These are phyloP conservation scores for Passerina amoena DNA, from an alignment of 2,113 vertebrate genomes.

Conservation along the genomic window DNA sequence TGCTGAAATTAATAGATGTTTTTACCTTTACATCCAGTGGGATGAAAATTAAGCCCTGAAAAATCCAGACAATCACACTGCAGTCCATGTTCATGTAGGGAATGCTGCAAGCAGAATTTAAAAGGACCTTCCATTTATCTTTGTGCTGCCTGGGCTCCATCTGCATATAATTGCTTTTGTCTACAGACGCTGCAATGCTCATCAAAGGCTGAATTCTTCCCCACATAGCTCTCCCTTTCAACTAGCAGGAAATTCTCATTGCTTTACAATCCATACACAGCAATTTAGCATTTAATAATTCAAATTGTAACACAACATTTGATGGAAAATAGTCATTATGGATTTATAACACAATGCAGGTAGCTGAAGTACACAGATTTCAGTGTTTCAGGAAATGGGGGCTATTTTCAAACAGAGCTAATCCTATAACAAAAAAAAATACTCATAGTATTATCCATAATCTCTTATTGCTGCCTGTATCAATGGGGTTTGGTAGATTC, in stretches of 20 bases:
- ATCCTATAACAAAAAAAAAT: constrained; percentile 26
- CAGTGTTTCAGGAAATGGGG: constrained; percentile 30
- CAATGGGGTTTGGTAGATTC: not conserved
- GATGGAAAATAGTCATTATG: constrained; percentile 50
- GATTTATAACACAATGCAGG: constrained; percentile 54
- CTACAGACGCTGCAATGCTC: not conserved
- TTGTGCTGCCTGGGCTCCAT: constrained; percentile 14
- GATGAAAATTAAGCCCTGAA: not conserved
- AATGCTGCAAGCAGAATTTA: constrained; percentile 23
- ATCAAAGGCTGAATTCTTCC: not conserved
- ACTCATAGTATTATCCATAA: constrained; percentile 20
- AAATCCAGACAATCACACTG: not conserved
- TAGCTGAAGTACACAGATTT: constrained; percentile 50
- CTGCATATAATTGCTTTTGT: constrained; percentile 40
- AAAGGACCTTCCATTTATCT: constrained; percentile 36
- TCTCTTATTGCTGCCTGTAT: not conserved
- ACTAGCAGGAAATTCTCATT: not conserved
- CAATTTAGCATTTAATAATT: constrained; percentile 53
- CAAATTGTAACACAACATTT: constrained; percentile 24
- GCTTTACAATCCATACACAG: constrained; percentile 8
- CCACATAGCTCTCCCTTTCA: constrained; percentile 9
- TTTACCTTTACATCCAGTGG: not conserved
- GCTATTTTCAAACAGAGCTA: constrained; percentile 54
- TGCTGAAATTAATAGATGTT: not conserved
- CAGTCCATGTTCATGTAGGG: not conserved